Evolutionary conservation across 2,888 invertebrate species (phyloP).

Genomic region (Sesia apiformis): DNA sequence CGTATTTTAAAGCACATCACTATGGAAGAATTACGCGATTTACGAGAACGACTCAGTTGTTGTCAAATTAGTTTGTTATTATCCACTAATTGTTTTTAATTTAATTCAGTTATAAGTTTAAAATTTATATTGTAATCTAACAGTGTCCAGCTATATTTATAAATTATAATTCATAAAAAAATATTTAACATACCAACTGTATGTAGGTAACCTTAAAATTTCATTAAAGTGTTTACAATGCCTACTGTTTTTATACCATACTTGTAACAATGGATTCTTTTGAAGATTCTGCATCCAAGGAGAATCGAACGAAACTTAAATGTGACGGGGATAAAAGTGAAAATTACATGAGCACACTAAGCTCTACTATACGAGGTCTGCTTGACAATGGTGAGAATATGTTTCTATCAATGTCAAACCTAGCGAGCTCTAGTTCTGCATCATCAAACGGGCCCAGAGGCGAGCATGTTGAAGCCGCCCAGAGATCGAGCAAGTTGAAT

Average conservation of each 20-base stretch:
- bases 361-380: conserved; percentile 19
- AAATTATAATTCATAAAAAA: no score
- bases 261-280: conserved; percentile 55
- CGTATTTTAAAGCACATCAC: no score
- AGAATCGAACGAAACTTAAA: conserved; percentile 32
- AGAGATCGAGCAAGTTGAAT: conserved; percentile 16
- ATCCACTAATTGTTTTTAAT: not conserved
- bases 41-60: not conserved
- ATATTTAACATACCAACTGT: not conserved
- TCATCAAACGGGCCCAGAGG: conserved; percentile 35
- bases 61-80: not conserved
- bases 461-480: conserved; percentile 25
- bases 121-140: no score
- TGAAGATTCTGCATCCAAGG: conserved; percentile 36
- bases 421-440: conserved; percentile 30
- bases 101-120: no score
- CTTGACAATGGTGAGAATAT: conserved; percentile 39
- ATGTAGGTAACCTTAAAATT: conserved; percentile 36
- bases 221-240: conserved; percentile 37
- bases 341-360: conserved; percentile 27
- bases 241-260: conserved; percentile 42
- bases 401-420: conserved; percentile 46
- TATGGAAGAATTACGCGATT: no score
- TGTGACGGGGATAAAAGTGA: conserved; percentile 35
- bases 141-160: no score